Conservation (phyloP, 2,113 vertebrate genomes). For the Phalacrocorax aristotelis region DNA sequence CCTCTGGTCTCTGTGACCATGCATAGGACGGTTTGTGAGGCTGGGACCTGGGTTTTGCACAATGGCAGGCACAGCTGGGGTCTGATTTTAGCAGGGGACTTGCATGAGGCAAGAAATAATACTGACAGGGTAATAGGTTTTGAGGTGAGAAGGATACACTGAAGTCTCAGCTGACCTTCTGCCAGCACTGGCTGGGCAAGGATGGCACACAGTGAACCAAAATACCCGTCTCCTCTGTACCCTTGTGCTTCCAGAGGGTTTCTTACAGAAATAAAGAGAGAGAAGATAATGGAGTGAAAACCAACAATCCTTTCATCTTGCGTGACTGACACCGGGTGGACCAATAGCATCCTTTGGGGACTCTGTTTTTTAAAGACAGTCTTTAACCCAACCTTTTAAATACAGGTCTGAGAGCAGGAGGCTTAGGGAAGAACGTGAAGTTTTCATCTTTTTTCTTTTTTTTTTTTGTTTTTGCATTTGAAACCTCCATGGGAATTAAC, state of each 20-base stretch:
- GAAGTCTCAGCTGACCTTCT: not conserved
- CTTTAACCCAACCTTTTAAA: not conserved
- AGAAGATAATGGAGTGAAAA: not conserved
- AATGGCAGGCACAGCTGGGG: not conserved
- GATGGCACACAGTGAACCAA: not conserved
- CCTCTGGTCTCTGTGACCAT: not conserved
- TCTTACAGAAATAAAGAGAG: not conserved
- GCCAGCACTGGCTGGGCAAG: not conserved
- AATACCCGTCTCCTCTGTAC: not conserved
- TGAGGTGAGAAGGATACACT: not conserved
- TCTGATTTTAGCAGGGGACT: not conserved
- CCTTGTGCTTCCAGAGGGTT: not conserved
- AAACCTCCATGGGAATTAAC: not conserved
- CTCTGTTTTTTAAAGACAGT: not conserved
- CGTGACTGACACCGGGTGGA: fast-evolving
- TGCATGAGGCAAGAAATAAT: not conserved
- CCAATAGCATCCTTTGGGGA: not conserved
- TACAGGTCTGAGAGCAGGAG: not conserved
- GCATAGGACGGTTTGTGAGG: fast-evolving
- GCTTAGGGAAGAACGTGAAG: not conserved
- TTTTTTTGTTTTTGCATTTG: not conserved
- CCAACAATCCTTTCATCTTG: not conserved
- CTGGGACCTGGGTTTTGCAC: not conserved
- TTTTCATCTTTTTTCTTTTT: not conserved
- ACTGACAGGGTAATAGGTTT: not conserved